phyloP scores from a whole-genome alignment of 2,797 vertebrate genomes.

The Rhabdomys pumilio region DNA sequence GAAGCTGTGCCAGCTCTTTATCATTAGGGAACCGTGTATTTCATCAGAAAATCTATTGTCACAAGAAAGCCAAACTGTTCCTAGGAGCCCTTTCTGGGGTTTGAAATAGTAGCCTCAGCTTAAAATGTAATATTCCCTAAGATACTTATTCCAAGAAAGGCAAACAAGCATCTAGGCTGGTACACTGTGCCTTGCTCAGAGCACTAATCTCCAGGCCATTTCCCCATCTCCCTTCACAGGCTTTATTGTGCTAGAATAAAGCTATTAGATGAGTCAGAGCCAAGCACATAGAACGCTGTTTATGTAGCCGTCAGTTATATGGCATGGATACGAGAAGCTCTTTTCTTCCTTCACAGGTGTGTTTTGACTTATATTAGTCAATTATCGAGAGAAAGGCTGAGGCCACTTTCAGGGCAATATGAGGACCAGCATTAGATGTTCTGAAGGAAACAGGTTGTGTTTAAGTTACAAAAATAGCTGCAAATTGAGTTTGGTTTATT shows the following conservation, averaged over 20 bases:
- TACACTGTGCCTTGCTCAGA: constrained; percentile 47
- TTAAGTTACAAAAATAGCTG: constrained; percentile 42
- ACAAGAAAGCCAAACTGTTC: constrained; percentile 71
- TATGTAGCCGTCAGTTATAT: constrained; percentile 33
- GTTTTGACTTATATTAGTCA: constrained; percentile 34
- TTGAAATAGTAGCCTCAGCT: constrained; percentile 64
- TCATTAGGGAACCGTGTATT: constrained; percentile 67
- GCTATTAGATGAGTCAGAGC: constrained; percentile 51
- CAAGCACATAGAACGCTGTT: constrained; percentile 19
- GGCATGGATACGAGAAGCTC: not conserved
- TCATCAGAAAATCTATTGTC: constrained; percentile 76
- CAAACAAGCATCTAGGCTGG: constrained; percentile 47
- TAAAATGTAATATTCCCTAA: constrained; percentile 80
- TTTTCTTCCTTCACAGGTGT: constrained; percentile 19
- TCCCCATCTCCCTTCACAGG: constrained; percentile 56
- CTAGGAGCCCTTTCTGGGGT: constrained; percentile 65
- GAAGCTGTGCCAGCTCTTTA: constrained; percentile 60
- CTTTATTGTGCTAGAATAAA: constrained; percentile 67
- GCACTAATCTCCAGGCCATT: constrained; percentile 43
- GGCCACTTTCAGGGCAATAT: not conserved
- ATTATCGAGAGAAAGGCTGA: constrained; percentile 38
- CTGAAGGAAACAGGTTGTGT: constrained; percentile 20
- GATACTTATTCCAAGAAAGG: constrained; percentile 68
- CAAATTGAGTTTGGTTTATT: constrained; percentile 45
- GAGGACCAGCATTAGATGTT: not conserved